Conservation (phyloP, 2,888 invertebrate species). For the Acronicta leporina region DNA sequence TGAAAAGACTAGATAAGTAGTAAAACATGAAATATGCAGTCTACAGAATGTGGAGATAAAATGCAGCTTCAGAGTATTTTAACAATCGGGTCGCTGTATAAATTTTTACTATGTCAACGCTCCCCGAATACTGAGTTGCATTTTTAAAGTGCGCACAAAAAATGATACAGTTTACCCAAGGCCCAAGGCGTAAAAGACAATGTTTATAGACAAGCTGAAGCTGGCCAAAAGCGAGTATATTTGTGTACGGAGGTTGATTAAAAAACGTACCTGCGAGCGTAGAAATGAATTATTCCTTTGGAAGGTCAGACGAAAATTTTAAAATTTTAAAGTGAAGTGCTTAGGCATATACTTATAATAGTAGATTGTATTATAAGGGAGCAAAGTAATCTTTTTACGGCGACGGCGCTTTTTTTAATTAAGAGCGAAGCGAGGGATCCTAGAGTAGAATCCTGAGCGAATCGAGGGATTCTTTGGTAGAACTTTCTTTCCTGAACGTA, state of each 20-base stretch:
- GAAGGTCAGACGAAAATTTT: not conserved
- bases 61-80: constrained; percentile 50
- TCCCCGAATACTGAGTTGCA: constrained; percentile 51
- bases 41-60: constrained; percentile 39
- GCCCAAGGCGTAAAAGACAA: constrained; percentile 26
- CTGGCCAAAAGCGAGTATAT: not conserved
- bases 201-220: constrained; percentile 3
- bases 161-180: constrained; percentile 45
- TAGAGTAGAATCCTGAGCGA: no score
- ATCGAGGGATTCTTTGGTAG: no score
- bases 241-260: constrained; percentile 7
- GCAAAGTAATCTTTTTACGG: no score
- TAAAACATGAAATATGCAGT: constrained; percentile 48
- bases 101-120: constrained; percentile 59
- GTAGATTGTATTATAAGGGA: no score
- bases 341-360: no score
- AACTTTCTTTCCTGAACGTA: no score
- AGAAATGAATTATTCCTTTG: constrained; percentile 4
- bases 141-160: constrained; percentile 57
- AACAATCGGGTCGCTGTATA: constrained; percentile 67
- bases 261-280: not conserved
- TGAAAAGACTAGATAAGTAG: constrained; percentile 12
- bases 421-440: no score
- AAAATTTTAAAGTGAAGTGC: not conserved
- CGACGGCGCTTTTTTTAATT: no score